These are phyloP conservation scores for Tetranychus cinnabarinus DNA, from an alignment of 1,140 invertebrate genomes.

Conservation along the genomic window DNA sequence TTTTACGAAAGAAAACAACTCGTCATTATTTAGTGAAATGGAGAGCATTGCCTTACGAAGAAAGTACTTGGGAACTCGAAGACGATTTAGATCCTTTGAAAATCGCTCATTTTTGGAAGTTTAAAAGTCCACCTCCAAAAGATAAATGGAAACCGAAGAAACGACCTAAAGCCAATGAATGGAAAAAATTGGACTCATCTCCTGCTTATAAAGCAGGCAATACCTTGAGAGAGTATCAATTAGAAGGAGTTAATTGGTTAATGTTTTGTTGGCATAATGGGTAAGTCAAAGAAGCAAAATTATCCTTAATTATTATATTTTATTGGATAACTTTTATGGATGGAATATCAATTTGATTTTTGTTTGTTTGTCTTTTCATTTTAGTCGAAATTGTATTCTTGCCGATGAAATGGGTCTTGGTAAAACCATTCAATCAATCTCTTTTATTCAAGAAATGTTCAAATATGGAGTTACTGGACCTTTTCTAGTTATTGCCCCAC, in stretches of 20 bases:
- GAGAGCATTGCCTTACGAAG: constrained; percentile 89
- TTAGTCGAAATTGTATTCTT: constrained; percentile 81
- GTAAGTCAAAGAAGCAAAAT: constrained; percentile 18
- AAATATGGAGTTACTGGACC: constrained; percentile 87
- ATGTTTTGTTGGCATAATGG: constrained; percentile 94
- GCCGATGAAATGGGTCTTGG: constrained; percentile 99
- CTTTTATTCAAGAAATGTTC: constrained; percentile 72
- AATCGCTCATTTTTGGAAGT: constrained; percentile 59
- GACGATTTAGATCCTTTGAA: constrained; percentile 87
- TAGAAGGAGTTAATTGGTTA: constrained; percentile 97
- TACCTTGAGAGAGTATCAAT: constrained; percentile 78
- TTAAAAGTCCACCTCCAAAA: constrained; percentile 54
- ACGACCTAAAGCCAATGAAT: constrained; percentile 57
- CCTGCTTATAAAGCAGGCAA: constrained; percentile 84
- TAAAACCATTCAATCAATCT: constrained; percentile 86
- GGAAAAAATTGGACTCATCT: constrained; percentile 73
- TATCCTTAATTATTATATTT: neutral
- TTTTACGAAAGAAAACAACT: constrained; percentile 4
- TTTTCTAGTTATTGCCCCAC: constrained; percentile 91
- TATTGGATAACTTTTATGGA: no score
- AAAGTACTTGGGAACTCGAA: constrained; percentile 95
- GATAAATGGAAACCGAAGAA: constrained; percentile 76
- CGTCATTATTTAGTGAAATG: constrained; percentile 91
- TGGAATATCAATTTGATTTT: constrained; percentile 25
- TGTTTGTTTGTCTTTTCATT: constrained; percentile 17